Base-by-base conservation (phyloP, 1,140 invertebrate species). In the Amyelois transitella region DNA sequence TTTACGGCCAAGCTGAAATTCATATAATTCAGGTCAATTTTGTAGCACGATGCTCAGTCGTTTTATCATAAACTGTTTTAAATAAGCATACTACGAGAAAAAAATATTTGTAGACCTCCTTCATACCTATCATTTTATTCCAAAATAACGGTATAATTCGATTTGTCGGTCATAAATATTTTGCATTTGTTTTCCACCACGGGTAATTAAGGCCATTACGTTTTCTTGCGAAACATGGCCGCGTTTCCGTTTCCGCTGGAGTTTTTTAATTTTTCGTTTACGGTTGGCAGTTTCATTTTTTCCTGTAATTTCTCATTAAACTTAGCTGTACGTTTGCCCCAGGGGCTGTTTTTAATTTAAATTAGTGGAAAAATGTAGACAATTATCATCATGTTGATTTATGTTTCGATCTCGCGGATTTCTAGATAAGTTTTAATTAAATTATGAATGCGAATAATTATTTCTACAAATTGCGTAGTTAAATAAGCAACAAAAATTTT, bases 251-350 rank as follows among this genome's bases (percentile, higher is more conserved):
- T 80, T 81, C 81, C 79, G 77, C 65, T 66, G 69, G 60, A 62
- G 70, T 63, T 81, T 83, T 84, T 77, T 82, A 82, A 81, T 85
- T 85, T 82, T 82, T 85, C 77, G 80, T 85, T 78, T 81, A 75
- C 77, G 75, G 70, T 62, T 66, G 62, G 61, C 61, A 63, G 69
- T 82, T 75, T 68, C 72, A 79, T 75, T 85, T 77, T 69, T 79
- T 74, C 65, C 53, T 68, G 64, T 80, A 82, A 85, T 85, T 85
- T 81, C 73, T 81, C 81, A 85, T 85, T 85, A 74, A 82, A 82
- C 69, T 85, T 80, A 60, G 69, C 53, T 57, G 71, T 67, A 66
- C 66, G 70, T 69, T 69, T 68, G 71, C 60, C 75, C 70, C 28
- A 57, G 57, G 73, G 64, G 58, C 48, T 65, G 49, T 62, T 72